Evolutionary conservation across 1,140 invertebrate species (phyloP).

Genomic region (Panulirus ornatus): DNA sequence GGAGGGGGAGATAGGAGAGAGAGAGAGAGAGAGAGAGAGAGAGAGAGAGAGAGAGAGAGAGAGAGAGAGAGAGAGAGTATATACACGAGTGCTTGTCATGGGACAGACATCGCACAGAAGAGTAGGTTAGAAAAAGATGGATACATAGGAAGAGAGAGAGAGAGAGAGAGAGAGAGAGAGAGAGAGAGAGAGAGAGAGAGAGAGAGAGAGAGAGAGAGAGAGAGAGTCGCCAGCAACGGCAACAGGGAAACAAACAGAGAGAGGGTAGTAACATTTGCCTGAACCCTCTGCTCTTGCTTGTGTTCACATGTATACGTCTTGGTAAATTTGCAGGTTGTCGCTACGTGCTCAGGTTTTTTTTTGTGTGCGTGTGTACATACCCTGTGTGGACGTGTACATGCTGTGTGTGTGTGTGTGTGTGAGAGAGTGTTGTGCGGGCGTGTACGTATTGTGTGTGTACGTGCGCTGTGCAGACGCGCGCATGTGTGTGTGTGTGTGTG

Average conservation of each 20-base stretch:
- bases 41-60: not conserved
- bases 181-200: conserved; percentile 24
- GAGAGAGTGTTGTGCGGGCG: too few relatives aligned
- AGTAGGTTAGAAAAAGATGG: not conserved
- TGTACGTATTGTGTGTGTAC: too few relatives aligned
- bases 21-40: not conserved
- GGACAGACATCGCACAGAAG: not conserved
- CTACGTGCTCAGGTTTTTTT: too few relatives aligned
- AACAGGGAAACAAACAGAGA: too few relatives aligned
- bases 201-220: conserved; percentile 41
- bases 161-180: conserved; percentile 11
- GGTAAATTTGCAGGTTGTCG: too few relatives aligned
- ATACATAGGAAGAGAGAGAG: not conserved
- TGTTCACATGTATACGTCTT: too few relatives aligned
- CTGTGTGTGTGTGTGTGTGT: not conserved
- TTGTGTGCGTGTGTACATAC: too few relatives aligned
- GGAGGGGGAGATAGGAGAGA: not conserved
- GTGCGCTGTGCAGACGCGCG: not conserved
- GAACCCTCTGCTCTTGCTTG: too few relatives aligned
- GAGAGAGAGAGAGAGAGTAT: not conserved
- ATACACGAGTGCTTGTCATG: not conserved
- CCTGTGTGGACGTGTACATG: not conserved
- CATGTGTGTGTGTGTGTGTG: not conserved
- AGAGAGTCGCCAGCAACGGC: too few relatives aligned
- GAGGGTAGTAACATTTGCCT: not conserved